Base-by-base conservation (phyloP, 2,888 invertebrate genomes). In the Lasioglossum marginatum region DNA sequence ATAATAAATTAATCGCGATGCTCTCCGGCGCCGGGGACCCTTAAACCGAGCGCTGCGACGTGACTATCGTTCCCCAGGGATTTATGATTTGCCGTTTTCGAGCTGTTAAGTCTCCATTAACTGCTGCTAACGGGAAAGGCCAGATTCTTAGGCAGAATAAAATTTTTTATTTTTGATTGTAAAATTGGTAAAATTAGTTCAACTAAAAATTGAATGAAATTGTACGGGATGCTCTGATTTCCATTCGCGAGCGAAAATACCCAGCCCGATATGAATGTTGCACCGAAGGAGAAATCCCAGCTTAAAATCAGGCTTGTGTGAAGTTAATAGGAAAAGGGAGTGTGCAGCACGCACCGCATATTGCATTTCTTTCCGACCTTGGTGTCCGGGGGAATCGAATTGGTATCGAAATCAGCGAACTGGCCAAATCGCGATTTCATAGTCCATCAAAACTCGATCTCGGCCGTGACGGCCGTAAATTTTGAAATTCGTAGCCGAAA, bases 391-490 rank as follows among this genome's bases (percentile, higher is more conserved):
- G 1, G 31, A 79, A 81, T 85, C 66, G 79, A 83, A 78, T 77
- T 34, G 71, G 83, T 52, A 82, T 77, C 82, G 81, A 57, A 77
- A n/a, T 48, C 71, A 68, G 34, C 68, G 78, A 31, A 37, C 48
- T 73, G 72, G 73, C 77, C 76, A 88, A 90, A 90, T 87, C 79
- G 89, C 87, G 84, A 89, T 90, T 90, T 90, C 84, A 90, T 90
- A 90, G 87, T 86, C 90, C 80, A 90, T 90, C 90, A 89, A 90
- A 90, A 86, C 77, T 79, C 90, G 78, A 90, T 90, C 83, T 80
- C 77, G 81, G 80, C 78, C 73, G 68, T 82, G 79, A 70, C 83
- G 79, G 83, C 80, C 84, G 87, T 90, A 90, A 87, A 90, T 90
- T 90, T 86, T 63, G 48, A 88, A 90, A 90, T 85, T 88, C 82